phyloP scores from a whole-genome alignment of 1,140 invertebrate species.

The Lerema accius region DNA sequence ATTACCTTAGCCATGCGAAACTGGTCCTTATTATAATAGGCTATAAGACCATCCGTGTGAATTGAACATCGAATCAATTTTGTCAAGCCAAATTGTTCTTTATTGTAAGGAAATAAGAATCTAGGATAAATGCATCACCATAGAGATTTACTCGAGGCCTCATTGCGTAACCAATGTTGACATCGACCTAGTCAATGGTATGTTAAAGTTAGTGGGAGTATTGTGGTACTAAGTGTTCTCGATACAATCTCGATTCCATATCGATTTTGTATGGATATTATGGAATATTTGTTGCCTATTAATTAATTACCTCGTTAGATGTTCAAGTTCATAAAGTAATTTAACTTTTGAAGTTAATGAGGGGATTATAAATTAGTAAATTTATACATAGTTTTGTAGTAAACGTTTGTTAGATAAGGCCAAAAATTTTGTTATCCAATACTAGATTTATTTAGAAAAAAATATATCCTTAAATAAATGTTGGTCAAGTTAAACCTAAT shows the following conservation, averaged over 20 bases:
- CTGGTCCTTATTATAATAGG: not conserved
- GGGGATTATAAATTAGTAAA: too few relatives aligned
- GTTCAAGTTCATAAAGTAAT: not conserved
- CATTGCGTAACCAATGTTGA: constrained; percentile 55
- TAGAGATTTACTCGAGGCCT: constrained; percentile 49
- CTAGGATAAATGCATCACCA: constrained; percentile 22
- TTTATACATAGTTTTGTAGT: too few relatives aligned
- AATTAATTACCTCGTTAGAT: not conserved
- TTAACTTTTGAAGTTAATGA: too few relatives aligned
- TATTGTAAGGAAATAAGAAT: constrained; percentile 35
- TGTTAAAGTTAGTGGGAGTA: constrained; percentile 41
- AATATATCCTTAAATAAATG: too few relatives aligned
- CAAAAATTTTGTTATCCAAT: too few relatives aligned
- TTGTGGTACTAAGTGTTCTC: constrained; percentile 39
- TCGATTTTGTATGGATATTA: not conserved
- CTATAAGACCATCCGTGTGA: not conserved
- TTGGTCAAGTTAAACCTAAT: too few relatives aligned
- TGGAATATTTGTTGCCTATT: too few relatives aligned
- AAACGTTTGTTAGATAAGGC: too few relatives aligned
- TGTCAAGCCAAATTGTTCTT: constrained; percentile 30
- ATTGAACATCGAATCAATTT: constrained; percentile 1
- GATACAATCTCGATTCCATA: constrained; percentile 7
- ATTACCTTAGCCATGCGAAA: constrained; percentile 9
- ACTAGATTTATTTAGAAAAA: too few relatives aligned
- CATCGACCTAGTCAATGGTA: constrained; percentile 46